Percentiles rank a stretch among this genome's conserved stretches.
phyloP scores from a whole-genome alignment of 2,888 invertebrate genomes.

The Caenorhabditis sp. region DNA sequence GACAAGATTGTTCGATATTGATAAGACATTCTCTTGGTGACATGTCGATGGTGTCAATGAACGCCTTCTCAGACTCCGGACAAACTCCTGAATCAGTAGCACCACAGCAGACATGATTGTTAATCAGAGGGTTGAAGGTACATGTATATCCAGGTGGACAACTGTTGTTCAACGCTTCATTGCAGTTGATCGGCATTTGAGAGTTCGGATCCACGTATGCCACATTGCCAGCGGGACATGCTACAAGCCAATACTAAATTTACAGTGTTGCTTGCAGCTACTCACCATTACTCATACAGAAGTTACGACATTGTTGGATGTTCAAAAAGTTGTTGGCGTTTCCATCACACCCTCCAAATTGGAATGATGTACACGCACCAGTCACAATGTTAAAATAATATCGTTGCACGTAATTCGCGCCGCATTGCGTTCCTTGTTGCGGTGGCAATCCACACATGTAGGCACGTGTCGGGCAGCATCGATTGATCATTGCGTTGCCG shows the following conservation, averaged over 20 bases:
- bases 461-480: constrained; percentile 60
- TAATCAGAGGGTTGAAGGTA: constrained; percentile 52
- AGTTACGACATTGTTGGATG: constrained; percentile 57
- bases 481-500: constrained; percentile 46
- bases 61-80: constrained; percentile 62
- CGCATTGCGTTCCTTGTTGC: constrained; percentile 55
- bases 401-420: constrained; percentile 37
- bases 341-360: constrained; percentile 63
- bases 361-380: constrained; percentile 60
- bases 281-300: constrained; percentile 49
- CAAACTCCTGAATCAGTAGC: constrained; percentile 60
- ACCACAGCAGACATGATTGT: constrained; percentile 63
- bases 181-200: constrained; percentile 59
- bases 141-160: constrained; percentile 52
- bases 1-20: constrained; percentile 55
- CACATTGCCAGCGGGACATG: constrained; percentile 58
- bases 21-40: constrained; percentile 55
- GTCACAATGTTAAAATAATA: constrained; percentile 68
- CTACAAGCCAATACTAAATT: no score
- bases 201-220: constrained; percentile 62
- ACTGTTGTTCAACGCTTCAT: constrained; percentile 51
- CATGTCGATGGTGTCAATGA: constrained; percentile 60
- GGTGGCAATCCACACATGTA: constrained; percentile 60
- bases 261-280: no score
- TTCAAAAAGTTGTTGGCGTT: constrained; percentile 64